Base-by-base conservation (phyloP, 2,888 invertebrate species). In the Lasioglossum vierecki region DNA sequence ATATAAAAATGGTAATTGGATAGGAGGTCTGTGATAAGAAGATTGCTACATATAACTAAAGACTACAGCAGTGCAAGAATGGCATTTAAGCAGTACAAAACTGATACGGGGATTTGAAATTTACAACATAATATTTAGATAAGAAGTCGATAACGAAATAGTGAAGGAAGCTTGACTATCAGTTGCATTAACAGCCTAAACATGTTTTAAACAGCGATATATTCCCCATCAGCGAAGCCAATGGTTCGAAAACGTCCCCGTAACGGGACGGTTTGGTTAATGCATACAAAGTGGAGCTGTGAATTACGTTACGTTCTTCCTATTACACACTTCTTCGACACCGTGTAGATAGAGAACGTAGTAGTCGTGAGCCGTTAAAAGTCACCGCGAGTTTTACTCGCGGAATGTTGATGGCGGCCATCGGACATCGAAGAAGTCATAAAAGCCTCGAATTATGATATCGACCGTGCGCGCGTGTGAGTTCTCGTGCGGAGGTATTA, bases 381-480 rank as follows among this genome's bases (percentile, higher is more conserved):
- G 78, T 53, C 60, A 22, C 41, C 46, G n/a, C 18, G 30, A 39
- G 46, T 46, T 11, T 49, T 44, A 18, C 49, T 39, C 30, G 49
- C 39, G 46, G 39, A 44, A 46, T 49, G 63, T 44, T 49, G 46
- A 68, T 63, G 15, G 6, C 39, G 35, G 18, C 63, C 72, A 46
- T 68, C 5, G 26, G 39, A 46, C 39, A 30, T 82, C 22, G 22
- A 35, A 60, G 46, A n/a, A 75, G 60, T 60, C 80, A 39, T 75
- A 41, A 63, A 80, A 82, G 41, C 1, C 30, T 30, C 18, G 35
- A 79, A 80, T 71, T 80, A 70, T 39, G 78, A 22, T 53, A 53
- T 11, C 46, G 15, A 11, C 13, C 22, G 57, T 18, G 15, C 26
- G 15, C 60, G 26, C 26, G 22, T 18, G 46, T 22, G 22, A 26